These are phyloP conservation scores for Eupeodes corollae DNA, from an alignment of 1,140 invertebrate species.

Conservation along the genomic window DNA sequence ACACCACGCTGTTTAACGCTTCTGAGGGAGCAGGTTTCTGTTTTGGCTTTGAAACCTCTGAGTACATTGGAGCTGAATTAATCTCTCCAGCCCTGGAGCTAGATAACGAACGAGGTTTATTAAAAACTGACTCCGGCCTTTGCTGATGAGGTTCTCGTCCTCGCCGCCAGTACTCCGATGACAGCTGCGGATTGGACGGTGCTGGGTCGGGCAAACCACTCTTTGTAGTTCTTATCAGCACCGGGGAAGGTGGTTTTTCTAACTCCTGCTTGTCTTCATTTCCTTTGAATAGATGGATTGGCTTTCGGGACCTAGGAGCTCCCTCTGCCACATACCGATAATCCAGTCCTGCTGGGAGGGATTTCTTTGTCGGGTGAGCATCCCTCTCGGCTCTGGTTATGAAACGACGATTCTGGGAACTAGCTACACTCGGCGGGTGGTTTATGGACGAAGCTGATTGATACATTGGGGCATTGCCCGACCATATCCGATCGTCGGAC, in stretches of 20 bases:
- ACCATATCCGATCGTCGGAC: constrained; percentile 36
- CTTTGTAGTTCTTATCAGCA: constrained; percentile 26
- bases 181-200: constrained; percentile 35
- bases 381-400: constrained; percentile 26
- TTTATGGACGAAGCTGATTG: constrained; percentile 31
- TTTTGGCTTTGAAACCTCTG: constrained; percentile 11
- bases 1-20: constrained; percentile 19
- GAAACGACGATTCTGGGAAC: constrained; percentile 19
- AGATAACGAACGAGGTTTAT: constrained; percentile 23
- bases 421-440: constrained; percentile 14
- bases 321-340: constrained; percentile 55
- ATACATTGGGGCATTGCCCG: constrained; percentile 45
- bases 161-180: constrained; percentile 39
- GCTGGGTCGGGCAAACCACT: constrained; percentile 23
- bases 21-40: background rate
- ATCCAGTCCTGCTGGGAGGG: constrained; percentile 35
- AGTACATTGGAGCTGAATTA: constrained; percentile 25
- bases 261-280: background rate
- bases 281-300: constrained; percentile 44
- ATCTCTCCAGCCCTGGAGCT: constrained; percentile 22
- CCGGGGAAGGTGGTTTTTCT: constrained; percentile 12
- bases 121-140: constrained; percentile 17
- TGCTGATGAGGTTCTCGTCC: constrained; percentile 14
- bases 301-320: constrained; percentile 50
- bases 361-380: constrained; percentile 26